These are phyloP conservation scores for Hirudo medicinalis DNA, from an alignment of 1,140 invertebrate genomes.

Conservation along the genomic window DNA sequence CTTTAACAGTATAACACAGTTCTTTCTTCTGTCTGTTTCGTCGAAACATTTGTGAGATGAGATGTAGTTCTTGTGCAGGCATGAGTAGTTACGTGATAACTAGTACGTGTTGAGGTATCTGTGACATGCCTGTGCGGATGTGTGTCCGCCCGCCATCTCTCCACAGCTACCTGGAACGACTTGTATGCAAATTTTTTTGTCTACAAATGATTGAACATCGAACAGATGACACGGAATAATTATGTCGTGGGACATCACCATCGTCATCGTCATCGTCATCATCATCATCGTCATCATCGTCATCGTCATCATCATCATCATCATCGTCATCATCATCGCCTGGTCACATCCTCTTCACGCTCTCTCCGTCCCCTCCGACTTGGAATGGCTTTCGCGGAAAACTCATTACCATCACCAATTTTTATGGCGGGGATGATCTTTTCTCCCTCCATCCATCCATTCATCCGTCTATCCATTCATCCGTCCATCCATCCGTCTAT, in stretches of 20 bases:
- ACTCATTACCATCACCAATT: too few relatives aligned
- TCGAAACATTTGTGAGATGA: neutral
- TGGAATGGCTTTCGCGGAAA: too few relatives aligned
- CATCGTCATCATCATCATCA: neutral
- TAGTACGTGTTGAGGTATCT: neutral
- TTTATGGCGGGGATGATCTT: too few relatives aligned
- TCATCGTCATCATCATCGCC: neutral
- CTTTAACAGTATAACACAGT: too few relatives aligned
- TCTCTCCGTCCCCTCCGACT: too few relatives aligned
- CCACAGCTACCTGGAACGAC: neutral
- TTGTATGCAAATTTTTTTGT: neutral
- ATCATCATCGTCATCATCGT: neutral
- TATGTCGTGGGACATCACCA: neutral
- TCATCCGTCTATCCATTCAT: too few relatives aligned
- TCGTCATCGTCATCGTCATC: constrained; percentile 1
- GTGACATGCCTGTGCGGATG: neutral
- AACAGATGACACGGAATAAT: neutral
- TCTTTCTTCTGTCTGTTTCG: too few relatives aligned
- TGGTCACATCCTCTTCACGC: too few relatives aligned
- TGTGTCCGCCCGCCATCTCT: neutral
- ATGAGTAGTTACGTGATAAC: neutral
- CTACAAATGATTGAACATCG: too few relatives aligned
- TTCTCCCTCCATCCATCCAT: too few relatives aligned
- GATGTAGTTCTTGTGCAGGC: neutral
- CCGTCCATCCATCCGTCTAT: too few relatives aligned